Percentiles rank a stretch among this genome's conserved stretches.
These are phyloP conservation scores for Phrynosoma platyrhinos DNA, from an alignment of 2,113 vertebrate species.

Conservation along the genomic window DNA sequence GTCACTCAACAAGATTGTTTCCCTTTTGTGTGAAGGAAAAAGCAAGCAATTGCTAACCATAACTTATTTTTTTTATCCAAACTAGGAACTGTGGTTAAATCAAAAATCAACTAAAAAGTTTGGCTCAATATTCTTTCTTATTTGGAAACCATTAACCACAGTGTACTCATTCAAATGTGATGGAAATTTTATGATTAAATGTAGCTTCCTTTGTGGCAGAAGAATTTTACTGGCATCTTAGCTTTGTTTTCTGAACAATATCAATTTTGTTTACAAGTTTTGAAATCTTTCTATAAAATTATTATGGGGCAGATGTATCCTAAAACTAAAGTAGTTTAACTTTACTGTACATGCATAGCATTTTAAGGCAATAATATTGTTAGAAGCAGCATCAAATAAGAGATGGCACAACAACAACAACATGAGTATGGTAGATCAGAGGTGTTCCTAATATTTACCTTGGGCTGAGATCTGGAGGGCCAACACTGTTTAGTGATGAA, in stretches of 20 bases:
- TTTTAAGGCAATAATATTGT: neutral
- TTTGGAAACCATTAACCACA: neutral
- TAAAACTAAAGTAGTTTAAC: neutral
- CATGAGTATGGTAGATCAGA: neutral
- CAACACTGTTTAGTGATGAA: slow-evolving; percentile 69
- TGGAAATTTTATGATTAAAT: neutral
- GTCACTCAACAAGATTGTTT: neutral
- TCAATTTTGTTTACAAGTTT: neutral
- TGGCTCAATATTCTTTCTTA: neutral
- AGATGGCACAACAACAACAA: neutral
- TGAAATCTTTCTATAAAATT: neutral
- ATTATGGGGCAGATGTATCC: neutral
- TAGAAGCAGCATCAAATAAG: neutral
- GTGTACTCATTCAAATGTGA: neutral
- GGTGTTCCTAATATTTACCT: slow-evolving; percentile 66
- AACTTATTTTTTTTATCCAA: neutral
- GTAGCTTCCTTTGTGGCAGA: neutral
- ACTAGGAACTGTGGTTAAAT: neutral
- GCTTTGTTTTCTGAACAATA: neutral
- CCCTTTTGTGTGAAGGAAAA: neutral
- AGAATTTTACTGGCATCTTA: neutral
- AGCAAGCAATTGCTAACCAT: neutral
- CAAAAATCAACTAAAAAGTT: neutral
- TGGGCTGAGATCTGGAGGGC: slow-evolving; percentile 82
- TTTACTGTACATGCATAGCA: neutral